Conservation (phyloP, 2,888 invertebrate genomes). For the Tubiluchus corallicola region DNA sequence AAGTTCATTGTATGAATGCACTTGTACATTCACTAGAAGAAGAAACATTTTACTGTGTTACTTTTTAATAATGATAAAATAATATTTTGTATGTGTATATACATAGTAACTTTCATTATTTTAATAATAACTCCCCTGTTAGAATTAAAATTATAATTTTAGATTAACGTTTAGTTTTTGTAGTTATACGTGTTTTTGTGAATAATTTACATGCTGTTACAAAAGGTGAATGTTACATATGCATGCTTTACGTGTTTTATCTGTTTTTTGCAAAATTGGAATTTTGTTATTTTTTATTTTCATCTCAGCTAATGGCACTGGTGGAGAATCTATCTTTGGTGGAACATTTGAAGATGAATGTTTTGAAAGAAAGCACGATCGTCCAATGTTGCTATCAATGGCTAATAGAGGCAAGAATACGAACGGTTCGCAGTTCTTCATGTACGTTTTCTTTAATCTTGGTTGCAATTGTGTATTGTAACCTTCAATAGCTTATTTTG, state of each 20-base stretch:
- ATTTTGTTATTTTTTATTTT: constrained; percentile 36
- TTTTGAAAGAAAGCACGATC: constrained; percentile 68
- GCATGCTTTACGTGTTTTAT: background rate
- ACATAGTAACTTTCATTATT: background rate
- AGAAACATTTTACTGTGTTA: background rate
- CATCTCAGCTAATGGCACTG: constrained; percentile 75
- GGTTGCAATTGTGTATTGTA: background rate
- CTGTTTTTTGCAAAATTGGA: too few relatives aligned
- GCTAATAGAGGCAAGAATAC: constrained; percentile 93
- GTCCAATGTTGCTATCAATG: constrained; percentile 84
- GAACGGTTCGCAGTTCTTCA: constrained; percentile 96
- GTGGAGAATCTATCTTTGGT: constrained; percentile 94
- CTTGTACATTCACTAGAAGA: too few relatives aligned
- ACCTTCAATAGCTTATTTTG: too few relatives aligned
- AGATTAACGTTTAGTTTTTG: constrained; percentile 5
- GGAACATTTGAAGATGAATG: constrained; percentile 93
- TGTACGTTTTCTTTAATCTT: constrained; percentile 50
- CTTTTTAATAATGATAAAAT: constrained; percentile 5
- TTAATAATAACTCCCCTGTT: constrained; percentile 5
- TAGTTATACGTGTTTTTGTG: background rate
- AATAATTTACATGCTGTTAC: too few relatives aligned
- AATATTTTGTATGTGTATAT: constrained; percentile 1
- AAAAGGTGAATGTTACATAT: constrained; percentile 4
- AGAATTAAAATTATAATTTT: constrained; percentile 4
- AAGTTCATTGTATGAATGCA: too few relatives aligned